Conservation (phyloP, 1,140 invertebrate species). For the Tetraneura akinire region DNA sequence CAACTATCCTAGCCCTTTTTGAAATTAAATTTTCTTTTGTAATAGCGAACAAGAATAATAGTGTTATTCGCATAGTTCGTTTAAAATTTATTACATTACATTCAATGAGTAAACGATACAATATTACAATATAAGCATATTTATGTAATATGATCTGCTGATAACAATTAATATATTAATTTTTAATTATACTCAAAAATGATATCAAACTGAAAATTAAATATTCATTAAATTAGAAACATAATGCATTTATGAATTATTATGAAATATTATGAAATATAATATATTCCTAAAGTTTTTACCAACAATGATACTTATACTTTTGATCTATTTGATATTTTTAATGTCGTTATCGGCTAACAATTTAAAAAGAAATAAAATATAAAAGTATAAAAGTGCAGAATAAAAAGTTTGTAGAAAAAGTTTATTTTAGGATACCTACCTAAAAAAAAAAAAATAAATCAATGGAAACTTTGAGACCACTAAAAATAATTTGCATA, state of each 20-base stretch:
- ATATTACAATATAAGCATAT: too few species aligned
- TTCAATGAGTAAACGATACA: not conserved
- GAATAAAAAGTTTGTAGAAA: constrained; percentile 20
- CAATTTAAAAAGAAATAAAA: not conserved
- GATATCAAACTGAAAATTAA: not conserved
- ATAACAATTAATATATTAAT: too few species aligned
- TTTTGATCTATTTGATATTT: not conserved
- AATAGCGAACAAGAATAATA: too few species aligned
- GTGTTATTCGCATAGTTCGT: too few species aligned
- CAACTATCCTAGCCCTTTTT: too few species aligned
- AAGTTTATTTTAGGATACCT: constrained; percentile 16
- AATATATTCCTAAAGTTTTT: too few species aligned
- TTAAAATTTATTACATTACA: too few species aligned
- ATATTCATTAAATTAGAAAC: not conserved
- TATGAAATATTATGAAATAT: too few species aligned
- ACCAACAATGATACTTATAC: too few species aligned
- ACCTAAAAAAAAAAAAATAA: not conserved
- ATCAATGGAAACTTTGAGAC: constrained; percentile 2
- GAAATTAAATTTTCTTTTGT: too few species aligned
- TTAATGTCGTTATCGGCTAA: not conserved
- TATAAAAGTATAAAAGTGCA: not conserved
- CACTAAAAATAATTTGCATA: constrained; percentile 3
- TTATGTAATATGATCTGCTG: too few species aligned
- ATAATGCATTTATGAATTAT: not conserved
- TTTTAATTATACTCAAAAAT: too few species aligned